Evolutionary conservation across 2,113 vertebrate species (phyloP).

Genomic region (Hucho hucho): DNA sequence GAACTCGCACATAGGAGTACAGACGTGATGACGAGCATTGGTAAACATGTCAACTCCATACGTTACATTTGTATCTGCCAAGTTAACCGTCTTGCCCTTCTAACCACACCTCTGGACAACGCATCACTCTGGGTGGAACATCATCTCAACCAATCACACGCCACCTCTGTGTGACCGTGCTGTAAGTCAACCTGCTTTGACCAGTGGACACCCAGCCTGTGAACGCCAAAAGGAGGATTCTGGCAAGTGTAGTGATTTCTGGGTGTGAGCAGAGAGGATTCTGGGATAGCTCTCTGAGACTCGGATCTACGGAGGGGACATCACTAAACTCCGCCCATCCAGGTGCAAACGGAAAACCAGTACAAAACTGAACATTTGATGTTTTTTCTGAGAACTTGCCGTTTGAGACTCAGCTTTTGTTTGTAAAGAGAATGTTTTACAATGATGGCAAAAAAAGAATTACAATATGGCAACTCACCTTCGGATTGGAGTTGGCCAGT

Average conservation of each 20-base stretch:
- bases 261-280: slow-evolving; percentile 25
- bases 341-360: slow-evolving; percentile 16
- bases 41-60: too few species aligned
- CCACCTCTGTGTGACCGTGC: slow-evolving; percentile 54
- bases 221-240: slow-evolving; percentile 17
- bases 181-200: slow-evolving; percentile 60
- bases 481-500: slow-evolving; percentile 39
- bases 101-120: slow-evolving; percentile 31
- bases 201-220: slow-evolving; percentile 43
- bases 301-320: background rate
- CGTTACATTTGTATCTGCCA: too few species aligned
- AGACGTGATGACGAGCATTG: too few species aligned
- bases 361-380: slow-evolving; percentile 38
- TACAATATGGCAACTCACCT: slow-evolving; percentile 42
- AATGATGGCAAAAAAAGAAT: slow-evolving; percentile 31
- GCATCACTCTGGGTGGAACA: slow-evolving; percentile 46
- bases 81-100: background rate
- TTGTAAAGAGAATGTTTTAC: slow-evolving; percentile 69
- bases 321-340: slow-evolving; percentile 17
- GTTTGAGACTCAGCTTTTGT: slow-evolving; percentile 58
- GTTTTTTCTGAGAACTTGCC: slow-evolving; percentile 54
- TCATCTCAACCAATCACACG: slow-evolving; percentile 64
- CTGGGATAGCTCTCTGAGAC: slow-evolving; percentile 10
- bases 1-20: too few species aligned
- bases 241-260: slow-evolving; percentile 19